Conservation (phyloP, 1,140 invertebrate genomes). For the Apis florea region DNA sequence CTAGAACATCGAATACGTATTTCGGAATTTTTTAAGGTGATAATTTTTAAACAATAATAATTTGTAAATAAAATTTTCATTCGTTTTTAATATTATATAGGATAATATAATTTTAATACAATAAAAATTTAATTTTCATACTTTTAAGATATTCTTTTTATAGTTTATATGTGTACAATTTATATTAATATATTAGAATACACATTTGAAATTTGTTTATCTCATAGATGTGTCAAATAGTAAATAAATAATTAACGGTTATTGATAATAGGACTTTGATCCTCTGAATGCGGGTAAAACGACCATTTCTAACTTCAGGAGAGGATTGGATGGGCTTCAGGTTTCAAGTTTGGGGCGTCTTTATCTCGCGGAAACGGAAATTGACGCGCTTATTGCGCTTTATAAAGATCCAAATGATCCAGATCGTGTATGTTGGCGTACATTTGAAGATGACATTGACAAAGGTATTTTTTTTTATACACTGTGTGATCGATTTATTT, state of each 20-base stretch:
- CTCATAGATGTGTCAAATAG: background rate
- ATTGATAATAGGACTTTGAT: slow-evolving; percentile 82
- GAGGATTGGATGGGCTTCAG: slow-evolving; percentile 84
- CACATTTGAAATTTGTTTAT: background rate
- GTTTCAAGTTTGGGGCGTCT: slow-evolving; percentile 80
- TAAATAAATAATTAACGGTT: background rate
- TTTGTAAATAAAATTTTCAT: background rate
- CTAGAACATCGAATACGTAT: slow-evolving; percentile 83
- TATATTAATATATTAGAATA: background rate
- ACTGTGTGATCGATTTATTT: background rate
- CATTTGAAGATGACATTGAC: slow-evolving; percentile 87
- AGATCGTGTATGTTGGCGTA: slow-evolving; percentile 84
- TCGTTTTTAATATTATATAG: background rate
- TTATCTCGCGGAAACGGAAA: slow-evolving; percentile 82
- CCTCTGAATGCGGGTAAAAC: slow-evolving; percentile 83
- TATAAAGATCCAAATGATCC: slow-evolving; percentile 85
- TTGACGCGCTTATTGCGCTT: slow-evolving; percentile 81
- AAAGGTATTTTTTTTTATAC: slow-evolving; percentile 76
- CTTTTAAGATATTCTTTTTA: background rate
- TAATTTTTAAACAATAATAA: background rate
- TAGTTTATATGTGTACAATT: background rate
- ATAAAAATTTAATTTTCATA: background rate
- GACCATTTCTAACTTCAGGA: slow-evolving; percentile 84
- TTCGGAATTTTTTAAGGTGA: slow-evolving; percentile 83
- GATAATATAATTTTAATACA: background rate